phyloP scores from a whole-genome alignment of 2,797 vertebrate species.

The Dendrocincla fuliginosa region DNA sequence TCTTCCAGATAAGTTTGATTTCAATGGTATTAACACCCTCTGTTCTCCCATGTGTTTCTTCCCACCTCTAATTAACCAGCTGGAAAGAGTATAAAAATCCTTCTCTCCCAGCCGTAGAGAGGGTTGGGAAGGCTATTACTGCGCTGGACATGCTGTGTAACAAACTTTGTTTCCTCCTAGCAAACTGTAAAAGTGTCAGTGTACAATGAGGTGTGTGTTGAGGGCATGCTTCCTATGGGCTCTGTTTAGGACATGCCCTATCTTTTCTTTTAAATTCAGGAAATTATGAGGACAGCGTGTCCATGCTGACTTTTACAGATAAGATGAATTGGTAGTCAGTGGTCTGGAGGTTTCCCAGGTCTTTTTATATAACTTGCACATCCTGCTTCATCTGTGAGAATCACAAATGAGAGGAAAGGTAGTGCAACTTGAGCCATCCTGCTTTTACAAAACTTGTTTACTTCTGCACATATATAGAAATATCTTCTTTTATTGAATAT shows the following conservation, averaged over 20 bases:
- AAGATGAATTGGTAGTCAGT: background rate
- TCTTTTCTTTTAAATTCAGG: conserved; percentile 19
- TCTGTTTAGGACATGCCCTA: background rate
- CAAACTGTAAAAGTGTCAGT: background rate
- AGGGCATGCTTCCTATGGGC: background rate
- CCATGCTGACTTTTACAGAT: background rate
- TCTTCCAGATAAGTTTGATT: background rate
- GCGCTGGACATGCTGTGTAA: background rate
- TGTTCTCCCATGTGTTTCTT: background rate
- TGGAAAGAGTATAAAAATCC: background rate
- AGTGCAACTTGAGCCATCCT: background rate
- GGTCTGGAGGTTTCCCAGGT: background rate
- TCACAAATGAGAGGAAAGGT: background rate
- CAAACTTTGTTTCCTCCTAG: background rate
- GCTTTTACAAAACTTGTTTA: background rate
- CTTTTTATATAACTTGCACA: background rate
- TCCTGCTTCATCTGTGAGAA: background rate
- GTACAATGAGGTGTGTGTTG: background rate
- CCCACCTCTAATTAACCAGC: background rate
- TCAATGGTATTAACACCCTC: background rate
- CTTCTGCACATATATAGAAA: background rate
- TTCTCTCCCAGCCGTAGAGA: background rate
- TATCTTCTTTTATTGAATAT: background rate
- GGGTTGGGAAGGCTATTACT: background rate
- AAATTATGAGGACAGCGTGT: background rate